Conservation (phyloP, 2,113 vertebrate genomes). For the Sprattus sprattus region DNA sequence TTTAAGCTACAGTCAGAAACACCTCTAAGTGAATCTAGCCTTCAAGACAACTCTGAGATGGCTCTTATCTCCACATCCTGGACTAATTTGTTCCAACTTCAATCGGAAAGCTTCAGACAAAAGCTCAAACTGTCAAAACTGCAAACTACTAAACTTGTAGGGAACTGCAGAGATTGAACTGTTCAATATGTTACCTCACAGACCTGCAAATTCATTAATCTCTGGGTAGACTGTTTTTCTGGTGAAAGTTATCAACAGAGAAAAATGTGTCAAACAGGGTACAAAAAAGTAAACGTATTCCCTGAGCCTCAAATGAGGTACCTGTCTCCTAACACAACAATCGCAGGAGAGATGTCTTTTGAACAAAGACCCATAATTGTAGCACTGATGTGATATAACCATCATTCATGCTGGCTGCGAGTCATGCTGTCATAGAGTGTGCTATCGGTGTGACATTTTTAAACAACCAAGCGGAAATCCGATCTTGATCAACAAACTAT, state of each 20-base stretch:
- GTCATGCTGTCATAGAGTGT: not conserved
- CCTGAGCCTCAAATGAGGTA: no score
- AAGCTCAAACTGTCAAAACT: not conserved
- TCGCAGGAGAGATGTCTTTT: no score
- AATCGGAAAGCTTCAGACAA: not conserved
- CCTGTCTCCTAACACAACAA: no score
- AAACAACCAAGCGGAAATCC: not conserved
- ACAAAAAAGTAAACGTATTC: no score
- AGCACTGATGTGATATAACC: no score
- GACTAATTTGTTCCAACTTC: not conserved
- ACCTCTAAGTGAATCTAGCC: not conserved
- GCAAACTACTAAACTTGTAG: not conserved
- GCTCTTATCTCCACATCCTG: not conserved
- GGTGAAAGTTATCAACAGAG: no score
- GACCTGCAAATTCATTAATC: no score
- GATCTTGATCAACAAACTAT: not conserved
- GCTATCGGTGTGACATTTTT: not conserved
- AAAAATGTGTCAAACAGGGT: not conserved
- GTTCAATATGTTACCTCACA: no score
- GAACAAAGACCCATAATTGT: no score
- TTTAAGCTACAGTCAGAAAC: not conserved
- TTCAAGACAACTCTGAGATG: not conserved
- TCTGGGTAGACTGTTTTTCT: no score
- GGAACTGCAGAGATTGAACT: not conserved
- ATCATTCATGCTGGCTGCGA: no score